A percentile compares a stretch with the other conserved stretches of the same genome.
Conservation (phyloP, 2,113 vertebrate genomes). For the Aldabrachelys gigantea region DNA sequence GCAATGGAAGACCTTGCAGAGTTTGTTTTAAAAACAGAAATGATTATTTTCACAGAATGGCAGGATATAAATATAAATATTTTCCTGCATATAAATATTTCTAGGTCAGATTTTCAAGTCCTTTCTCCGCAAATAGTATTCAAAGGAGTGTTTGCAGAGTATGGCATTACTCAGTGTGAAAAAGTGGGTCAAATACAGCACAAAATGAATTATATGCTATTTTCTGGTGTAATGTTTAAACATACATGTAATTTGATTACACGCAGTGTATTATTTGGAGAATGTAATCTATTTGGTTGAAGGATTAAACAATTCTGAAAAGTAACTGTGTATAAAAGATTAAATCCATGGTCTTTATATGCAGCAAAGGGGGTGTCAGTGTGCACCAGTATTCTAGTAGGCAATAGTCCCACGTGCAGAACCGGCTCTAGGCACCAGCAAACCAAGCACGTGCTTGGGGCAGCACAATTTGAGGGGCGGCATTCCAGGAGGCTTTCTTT, state of each 20-base stretch:
- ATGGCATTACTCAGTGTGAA: background rate
- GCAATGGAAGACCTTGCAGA: background rate
- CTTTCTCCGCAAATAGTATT: background rate
- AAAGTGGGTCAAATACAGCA: background rate
- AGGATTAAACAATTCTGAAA: conserved; percentile 2
- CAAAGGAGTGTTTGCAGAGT: background rate
- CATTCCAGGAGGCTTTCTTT: no score
- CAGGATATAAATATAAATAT: background rate
- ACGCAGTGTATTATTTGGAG: background rate
- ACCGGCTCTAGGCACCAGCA: no score
- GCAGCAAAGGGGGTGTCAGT: background rate
- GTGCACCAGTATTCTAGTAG: background rate
- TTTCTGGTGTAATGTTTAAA: background rate
- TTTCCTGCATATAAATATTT: background rate
- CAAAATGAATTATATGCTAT: background rate
- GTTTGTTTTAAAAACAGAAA: background rate
- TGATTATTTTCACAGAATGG: background rate
- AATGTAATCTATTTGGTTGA: background rate
- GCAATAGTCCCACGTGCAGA: background rate
- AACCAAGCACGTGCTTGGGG: no score
- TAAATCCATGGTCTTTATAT: background rate
- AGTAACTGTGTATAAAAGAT: accelerated
- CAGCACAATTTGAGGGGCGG: no score
- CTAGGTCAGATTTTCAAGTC: background rate
- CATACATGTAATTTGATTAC: background rate